A percentile compares a stretch with the other conserved stretches of the same genome.
phyloP scores from a whole-genome alignment of 1,140 invertebrate genomes.

The Drosophila seguyi region DNA sequence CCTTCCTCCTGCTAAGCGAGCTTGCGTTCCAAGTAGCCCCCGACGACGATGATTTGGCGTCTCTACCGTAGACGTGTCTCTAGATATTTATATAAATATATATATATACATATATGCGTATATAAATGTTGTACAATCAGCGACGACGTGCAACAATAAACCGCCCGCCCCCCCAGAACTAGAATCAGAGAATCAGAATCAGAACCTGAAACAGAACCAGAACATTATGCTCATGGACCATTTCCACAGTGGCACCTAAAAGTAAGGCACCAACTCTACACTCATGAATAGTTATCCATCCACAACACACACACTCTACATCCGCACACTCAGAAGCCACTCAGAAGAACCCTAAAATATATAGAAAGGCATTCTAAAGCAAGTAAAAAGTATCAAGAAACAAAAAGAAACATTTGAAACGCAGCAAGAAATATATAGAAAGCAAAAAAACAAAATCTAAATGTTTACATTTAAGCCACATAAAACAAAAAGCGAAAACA shows the following conservation, averaged over 20 bases:
- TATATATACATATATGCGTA: slow-evolving; percentile 45
- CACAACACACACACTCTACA: slow-evolving; percentile 26
- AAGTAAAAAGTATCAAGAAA: slow-evolving; percentile 15
- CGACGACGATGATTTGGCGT: slow-evolving; percentile 62
- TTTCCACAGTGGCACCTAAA: slow-evolving; percentile 63
- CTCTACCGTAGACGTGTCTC: slow-evolving; percentile 61
- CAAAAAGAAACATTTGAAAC: slow-evolving; percentile 45
- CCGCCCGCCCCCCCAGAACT: slow-evolving; percentile 19
- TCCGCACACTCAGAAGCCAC: slow-evolving; percentile 68
- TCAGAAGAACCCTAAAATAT: slow-evolving; percentile 71
- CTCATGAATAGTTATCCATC: slow-evolving; percentile 46
- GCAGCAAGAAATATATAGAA: slow-evolving; percentile 68
- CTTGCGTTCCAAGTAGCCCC: slow-evolving; percentile 56
- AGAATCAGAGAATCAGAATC: slow-evolving; percentile 17
- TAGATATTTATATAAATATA: slow-evolving; percentile 54
- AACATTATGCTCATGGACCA: slow-evolving; percentile 50
- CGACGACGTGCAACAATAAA: slow-evolving; percentile 81
- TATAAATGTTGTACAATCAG: slow-evolving; percentile 82
- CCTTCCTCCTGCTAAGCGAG: slow-evolving; percentile 47
- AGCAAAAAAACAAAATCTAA: slow-evolving; percentile 63
- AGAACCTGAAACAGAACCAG: slow-evolving; percentile 17
- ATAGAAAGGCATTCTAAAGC: slow-evolving; percentile 44
- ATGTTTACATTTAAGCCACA: slow-evolving; percentile 76
- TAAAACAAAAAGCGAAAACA: slow-evolving; percentile 45
- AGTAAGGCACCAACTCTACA: slow-evolving; percentile 54